These are phyloP conservation scores for Acanthornis magna DNA, from an alignment of 2,797 vertebrate species.

Conservation along the genomic window DNA sequence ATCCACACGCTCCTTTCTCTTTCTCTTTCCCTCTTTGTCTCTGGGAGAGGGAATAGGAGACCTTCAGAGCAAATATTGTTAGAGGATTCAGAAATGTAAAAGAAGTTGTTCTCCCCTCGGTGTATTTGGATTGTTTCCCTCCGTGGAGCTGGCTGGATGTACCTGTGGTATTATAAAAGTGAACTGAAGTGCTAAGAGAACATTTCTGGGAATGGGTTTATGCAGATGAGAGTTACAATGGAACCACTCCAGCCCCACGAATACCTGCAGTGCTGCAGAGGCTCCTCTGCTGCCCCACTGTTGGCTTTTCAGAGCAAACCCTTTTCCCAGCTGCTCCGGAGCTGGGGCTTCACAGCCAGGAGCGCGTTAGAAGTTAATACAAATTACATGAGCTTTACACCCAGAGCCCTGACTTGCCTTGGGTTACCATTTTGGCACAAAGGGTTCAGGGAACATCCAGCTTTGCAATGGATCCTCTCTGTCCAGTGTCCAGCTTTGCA, in stretches of 20 bases:
- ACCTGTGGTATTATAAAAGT: neutral
- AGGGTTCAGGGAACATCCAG: slow-evolving; percentile 23
- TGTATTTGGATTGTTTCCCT: neutral
- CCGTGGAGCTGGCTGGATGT: neutral
- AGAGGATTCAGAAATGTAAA: slow-evolving; percentile 4
- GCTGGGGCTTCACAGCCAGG: neutral
- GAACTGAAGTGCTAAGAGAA: neutral
- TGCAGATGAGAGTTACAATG: neutral
- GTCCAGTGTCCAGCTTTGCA: neutral
- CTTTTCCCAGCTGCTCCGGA: neutral
- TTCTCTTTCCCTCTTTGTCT: neutral
- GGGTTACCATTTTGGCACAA: slow-evolving; percentile 61
- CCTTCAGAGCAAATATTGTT: slow-evolving; percentile 23
- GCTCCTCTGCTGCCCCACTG: neutral
- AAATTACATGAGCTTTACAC: slow-evolving; percentile 62
- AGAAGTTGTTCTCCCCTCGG: neutral
- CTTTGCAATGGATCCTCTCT: slow-evolving; percentile 51
- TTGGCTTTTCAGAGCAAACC: neutral
- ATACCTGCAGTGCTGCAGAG: neutral
- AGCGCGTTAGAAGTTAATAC: neutral
- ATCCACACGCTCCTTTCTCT: neutral
- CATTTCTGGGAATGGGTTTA: neutral
- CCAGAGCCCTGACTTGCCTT: slow-evolving; percentile 42
- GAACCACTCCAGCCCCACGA: neutral
- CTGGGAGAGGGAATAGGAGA: slow-evolving; percentile 1